Percentiles rank a stretch among this genome's conserved stretches.
Evolutionary conservation across 2,888 invertebrate species (phyloP).

Genomic region (Plebejus argus): DNA sequence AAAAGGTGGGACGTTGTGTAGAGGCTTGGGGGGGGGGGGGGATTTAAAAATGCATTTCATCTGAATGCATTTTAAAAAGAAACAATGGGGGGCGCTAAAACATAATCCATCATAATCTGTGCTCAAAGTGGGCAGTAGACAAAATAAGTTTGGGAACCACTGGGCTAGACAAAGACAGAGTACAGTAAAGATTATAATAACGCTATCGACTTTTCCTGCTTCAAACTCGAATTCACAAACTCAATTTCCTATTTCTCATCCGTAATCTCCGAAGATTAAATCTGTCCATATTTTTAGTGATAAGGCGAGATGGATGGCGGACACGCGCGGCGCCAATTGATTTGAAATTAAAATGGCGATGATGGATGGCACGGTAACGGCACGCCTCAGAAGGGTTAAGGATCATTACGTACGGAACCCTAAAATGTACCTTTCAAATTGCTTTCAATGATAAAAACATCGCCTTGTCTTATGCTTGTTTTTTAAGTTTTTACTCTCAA

Average conservation of each 20-base stretch:
- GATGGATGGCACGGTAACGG: constrained; percentile 65
- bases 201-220: neutral
- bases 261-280: neutral
- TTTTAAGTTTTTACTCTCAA: too few relatives aligned
- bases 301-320: constrained; percentile 73
- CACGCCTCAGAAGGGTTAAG: constrained; percentile 66
- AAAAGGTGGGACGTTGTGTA: too few relatives aligned
- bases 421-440: neutral
- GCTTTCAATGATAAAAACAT: too few relatives aligned
- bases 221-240: neutral
- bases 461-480: too few relatives aligned
- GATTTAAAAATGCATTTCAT: too few relatives aligned
- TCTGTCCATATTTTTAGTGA: constrained; percentile 49
- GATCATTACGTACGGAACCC: constrained; percentile 43
- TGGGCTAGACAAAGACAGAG: too few relatives aligned
- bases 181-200: neutral
- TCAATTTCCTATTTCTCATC: neutral
- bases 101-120: too few relatives aligned
- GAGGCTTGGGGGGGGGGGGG: too few relatives aligned
- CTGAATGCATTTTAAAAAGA: too few relatives aligned
- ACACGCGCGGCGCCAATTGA: constrained; percentile 76
- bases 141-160: too few relatives aligned
- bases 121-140: too few relatives aligned
- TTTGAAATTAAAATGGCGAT: constrained; percentile 72
- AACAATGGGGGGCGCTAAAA: too few relatives aligned